phyloP scores from a whole-genome alignment of 2,888 invertebrate species.

The Phyllotreta striolata region DNA sequence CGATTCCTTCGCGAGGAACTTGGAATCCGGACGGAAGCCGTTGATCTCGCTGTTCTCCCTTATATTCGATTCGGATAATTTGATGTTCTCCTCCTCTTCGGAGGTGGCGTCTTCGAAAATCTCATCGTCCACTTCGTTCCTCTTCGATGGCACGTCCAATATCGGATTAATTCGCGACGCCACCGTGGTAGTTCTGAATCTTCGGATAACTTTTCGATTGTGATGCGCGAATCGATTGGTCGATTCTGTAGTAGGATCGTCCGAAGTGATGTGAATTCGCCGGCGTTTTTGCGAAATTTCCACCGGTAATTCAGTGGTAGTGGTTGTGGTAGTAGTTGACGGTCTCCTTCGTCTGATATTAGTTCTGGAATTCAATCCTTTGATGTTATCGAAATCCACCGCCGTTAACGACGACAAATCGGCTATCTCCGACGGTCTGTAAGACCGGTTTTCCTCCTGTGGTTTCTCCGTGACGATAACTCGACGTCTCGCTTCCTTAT shows the following conservation, averaged over 20 bases:
- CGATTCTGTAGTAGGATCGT: slow-evolving; percentile 1
- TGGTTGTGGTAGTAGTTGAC: slow-evolving; percentile 38
- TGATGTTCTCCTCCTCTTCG: slow-evolving; percentile 60
- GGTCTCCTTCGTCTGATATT: slow-evolving; percentile 41
- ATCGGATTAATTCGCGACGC: slow-evolving; percentile 16
- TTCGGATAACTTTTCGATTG: slow-evolving; percentile 47
- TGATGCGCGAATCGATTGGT: slow-evolving; percentile 30
- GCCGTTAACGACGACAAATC: slow-evolving; percentile 67
- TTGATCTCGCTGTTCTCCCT: slow-evolving; percentile 58
- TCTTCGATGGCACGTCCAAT: slow-evolving; percentile 14
- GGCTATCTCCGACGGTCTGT: slow-evolving; percentile 59
- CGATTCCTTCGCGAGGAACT: slow-evolving; percentile 34
- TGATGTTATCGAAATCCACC: slow-evolving; percentile 57
- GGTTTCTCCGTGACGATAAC: slow-evolving; percentile 44
- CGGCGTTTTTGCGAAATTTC: slow-evolving; percentile 22
- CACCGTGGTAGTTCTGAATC: slow-evolving; percentile 45
- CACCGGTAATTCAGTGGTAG: slow-evolving; percentile 39
- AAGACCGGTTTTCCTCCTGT: slow-evolving; percentile 51
- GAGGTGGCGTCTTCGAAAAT: slow-evolving; percentile 41
- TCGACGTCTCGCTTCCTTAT: slow-evolving; percentile 23
- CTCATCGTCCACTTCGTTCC: slow-evolving; percentile 41
- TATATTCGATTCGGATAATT: slow-evolving; percentile 60
- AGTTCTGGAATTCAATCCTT: slow-evolving; percentile 40
- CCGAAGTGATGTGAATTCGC: slow-evolving; percentile 28
- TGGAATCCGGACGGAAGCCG: slow-evolving; percentile 42